Conservation (phyloP, 23 tunicate species). For the Styela plicata region DNA sequence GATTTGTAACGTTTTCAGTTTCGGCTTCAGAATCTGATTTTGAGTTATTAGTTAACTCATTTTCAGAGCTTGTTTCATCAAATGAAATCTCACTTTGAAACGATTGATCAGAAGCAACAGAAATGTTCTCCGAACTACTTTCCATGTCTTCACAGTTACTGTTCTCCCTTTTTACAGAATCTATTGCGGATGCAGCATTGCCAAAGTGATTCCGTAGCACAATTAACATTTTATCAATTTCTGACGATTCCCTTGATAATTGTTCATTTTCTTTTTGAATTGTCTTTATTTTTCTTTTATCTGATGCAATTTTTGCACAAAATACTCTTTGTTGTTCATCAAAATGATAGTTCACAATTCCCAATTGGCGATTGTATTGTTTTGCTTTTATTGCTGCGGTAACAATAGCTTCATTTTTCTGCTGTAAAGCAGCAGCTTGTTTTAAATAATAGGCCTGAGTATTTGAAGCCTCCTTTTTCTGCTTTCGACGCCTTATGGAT, state of each 20-base stretch:
- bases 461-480: background rate
- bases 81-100: background rate
- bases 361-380: background rate
- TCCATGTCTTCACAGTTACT: background rate
- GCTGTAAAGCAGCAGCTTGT: background rate
- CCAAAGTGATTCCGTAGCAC: background rate
- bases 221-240: background rate
- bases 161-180: background rate
- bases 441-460: background rate
- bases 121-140: background rate
- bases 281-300: too few species aligned
- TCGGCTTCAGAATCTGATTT: background rate
- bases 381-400: background rate
- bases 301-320: background rate
- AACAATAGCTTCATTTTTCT: background rate
- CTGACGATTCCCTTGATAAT: background rate
- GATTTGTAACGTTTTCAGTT: background rate
- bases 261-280: background rate
- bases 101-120: background rate
- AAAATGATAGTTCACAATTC: background rate
- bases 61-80: background rate
- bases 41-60: background rate
- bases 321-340: background rate
- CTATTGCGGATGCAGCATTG: background rate
- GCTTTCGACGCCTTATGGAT: background rate